These are phyloP conservation scores for Trachops cirrhosus DNA, from an alignment of 2,797 vertebrate genomes.

Conservation along the genomic window DNA sequence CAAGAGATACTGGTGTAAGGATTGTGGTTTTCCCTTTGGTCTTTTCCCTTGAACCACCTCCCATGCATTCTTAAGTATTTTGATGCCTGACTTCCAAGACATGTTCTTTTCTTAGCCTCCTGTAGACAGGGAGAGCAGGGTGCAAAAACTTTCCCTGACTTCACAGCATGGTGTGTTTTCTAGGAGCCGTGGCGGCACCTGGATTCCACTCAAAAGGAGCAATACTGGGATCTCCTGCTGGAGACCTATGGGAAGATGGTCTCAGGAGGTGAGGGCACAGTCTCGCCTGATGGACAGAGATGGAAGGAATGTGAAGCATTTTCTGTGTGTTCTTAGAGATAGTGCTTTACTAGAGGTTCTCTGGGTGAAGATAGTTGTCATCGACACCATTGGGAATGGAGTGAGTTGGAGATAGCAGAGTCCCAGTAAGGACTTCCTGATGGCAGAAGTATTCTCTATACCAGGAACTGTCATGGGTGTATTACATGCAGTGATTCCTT, in stretches of 20 bases:
- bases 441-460: neutral
- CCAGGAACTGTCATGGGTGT: neutral
- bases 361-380: neutral
- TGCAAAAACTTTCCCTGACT: neutral
- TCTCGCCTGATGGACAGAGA: neutral
- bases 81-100: too few species aligned
- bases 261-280: constrained; percentile 55
- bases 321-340: neutral
- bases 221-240: constrained; percentile 75
- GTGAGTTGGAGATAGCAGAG: neutral
- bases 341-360: neutral
- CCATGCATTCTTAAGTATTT: neutral
- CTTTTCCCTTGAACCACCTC: neutral
- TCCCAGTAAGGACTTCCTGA: neutral
- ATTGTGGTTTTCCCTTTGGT: neutral
- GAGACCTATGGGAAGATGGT: constrained; percentile 76
- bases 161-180: neutral
- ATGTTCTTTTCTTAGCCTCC: neutral
- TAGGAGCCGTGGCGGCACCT: constrained; percentile 69
- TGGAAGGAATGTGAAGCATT: neutral
- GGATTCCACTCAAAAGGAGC: constrained; percentile 70
- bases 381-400: neutral
- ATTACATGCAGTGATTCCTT: neutral
- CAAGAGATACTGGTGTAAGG: neutral
- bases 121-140: neutral